Evolutionary conservation across 2,113 vertebrate genomes (phyloP).

Genomic region (Pseudopipra pipra): DNA sequence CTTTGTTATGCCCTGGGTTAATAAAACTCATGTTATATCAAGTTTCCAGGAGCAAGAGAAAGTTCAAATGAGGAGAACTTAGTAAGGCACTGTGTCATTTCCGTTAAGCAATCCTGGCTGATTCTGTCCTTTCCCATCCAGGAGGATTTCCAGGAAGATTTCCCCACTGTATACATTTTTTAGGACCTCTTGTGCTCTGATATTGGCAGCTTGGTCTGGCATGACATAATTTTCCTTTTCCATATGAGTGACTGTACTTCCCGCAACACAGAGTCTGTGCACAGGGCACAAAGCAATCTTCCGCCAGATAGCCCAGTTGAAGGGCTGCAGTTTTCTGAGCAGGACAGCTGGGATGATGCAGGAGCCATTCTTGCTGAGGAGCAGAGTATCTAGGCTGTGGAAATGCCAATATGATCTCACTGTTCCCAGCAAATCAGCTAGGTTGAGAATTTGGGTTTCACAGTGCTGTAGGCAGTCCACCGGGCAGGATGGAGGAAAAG

Average conservation of each 20-base stretch:
- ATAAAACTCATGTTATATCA: not conserved
- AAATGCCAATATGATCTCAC: not conserved
- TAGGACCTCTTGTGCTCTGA: not conserved
- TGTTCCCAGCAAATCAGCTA: not conserved
- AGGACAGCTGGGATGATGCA: not conserved
- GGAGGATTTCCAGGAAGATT: not conserved
- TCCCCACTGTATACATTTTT: not conserved
- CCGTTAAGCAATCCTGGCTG: not conserved
- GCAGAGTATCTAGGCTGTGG: not conserved
- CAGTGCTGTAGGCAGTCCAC: not conserved
- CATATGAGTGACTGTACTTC: not conserved
- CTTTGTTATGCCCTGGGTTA: not conserved
- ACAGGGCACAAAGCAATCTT: not conserved
- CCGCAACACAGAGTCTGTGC: rapidly evolving
- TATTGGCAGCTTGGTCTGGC: not conserved
- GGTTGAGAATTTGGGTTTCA: not conserved
- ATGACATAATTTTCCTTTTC: rapidly evolving
- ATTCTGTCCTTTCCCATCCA: not conserved
- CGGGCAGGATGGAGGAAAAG: not conserved
- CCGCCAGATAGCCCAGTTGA: not conserved
- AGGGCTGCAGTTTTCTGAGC: not conserved
- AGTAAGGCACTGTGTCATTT: not conserved
- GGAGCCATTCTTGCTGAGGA: not conserved
- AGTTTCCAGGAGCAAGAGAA: not conserved
- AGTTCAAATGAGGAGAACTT: not conserved